phyloP scores from a whole-genome alignment of 2,113 vertebrate genomes.

The Oreochromis spilurus region DNA sequence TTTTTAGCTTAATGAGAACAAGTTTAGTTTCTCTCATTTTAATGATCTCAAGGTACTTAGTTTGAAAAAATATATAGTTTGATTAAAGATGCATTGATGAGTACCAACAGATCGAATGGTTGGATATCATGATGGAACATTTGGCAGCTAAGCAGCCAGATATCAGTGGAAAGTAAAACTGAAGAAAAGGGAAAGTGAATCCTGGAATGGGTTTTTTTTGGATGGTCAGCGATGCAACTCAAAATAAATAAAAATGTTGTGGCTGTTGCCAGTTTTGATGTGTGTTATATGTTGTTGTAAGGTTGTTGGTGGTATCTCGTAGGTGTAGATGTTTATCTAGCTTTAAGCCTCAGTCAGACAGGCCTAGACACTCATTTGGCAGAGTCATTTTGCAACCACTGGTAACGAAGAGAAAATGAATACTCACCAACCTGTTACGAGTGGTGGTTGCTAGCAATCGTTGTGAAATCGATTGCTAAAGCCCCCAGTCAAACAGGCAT shows the following conservation, averaged over 20 bases:
- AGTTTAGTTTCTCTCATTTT: background rate
- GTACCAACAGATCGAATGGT: background rate
- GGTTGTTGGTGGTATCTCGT: background rate
- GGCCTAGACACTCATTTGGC: background rate
- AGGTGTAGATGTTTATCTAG: background rate
- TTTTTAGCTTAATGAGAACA: background rate
- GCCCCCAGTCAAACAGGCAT: background rate
- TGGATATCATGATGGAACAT: background rate
- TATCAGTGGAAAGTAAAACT: background rate
- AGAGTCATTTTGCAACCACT: background rate
- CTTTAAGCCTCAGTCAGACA: background rate
- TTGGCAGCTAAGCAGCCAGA: background rate
- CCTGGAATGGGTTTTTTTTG: background rate
- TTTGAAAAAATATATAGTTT: background rate
- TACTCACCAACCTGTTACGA: background rate
- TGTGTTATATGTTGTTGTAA: background rate
- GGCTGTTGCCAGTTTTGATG: background rate
- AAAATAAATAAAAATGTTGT: background rate
- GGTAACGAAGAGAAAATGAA: background rate
- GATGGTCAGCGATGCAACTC: background rate
- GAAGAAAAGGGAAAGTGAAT: background rate
- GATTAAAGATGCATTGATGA: background rate
- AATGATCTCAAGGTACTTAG: background rate
- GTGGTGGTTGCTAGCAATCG: background rate
- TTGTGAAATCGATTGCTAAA: background rate